phyloP scores from a whole-genome alignment of 1,140 invertebrate species.

The Bombyx mori region ASM3026992v2 NC_085109.1:2545501-2546000 shows the following conservation, averaged over 20 bases:
- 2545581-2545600: constrained; percentile 10
- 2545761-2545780: constrained; percentile 81
- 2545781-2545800: constrained; percentile 69
- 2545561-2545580: constrained; percentile 9
- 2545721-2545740: constrained; percentile 71
- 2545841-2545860: constrained; percentile 1
- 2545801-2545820: too few species aligned
- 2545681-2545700: constrained; percentile 69
- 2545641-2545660: constrained; percentile 6
- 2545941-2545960: constrained; percentile 11
- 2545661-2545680: neutral
- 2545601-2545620: constrained; percentile 10
- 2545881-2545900: constrained; percentile 12
- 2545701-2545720: constrained; percentile 64
- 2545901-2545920: constrained; percentile 8
- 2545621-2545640: constrained; percentile 17
- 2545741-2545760: constrained; percentile 76
- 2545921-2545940: constrained; percentile 10
- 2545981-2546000: constrained; percentile 6
- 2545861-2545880: constrained; percentile 12
- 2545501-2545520: constrained; percentile 1
- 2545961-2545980: constrained; percentile 17
- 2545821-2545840: too few species aligned
- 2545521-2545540: constrained; percentile 12
- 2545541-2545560: constrained; percentile 12